Evolutionary conservation across 1,140 invertebrate species (phyloP).

Genomic region (Drosophila grimshawi): DNA sequence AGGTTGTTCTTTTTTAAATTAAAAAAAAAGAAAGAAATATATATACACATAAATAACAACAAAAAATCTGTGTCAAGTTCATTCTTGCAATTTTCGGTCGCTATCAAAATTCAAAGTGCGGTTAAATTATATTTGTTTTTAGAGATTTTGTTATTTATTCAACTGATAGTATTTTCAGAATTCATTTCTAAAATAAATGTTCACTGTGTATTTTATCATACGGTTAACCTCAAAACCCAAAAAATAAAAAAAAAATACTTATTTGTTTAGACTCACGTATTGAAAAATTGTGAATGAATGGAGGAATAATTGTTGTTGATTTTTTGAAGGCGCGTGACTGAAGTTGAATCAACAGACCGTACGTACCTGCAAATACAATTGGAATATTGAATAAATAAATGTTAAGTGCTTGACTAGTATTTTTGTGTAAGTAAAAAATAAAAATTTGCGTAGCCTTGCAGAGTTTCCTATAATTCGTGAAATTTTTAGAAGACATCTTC

Average conservation of each 20-base stretch:
- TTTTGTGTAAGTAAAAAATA: conserved; percentile 18
- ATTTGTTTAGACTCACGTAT: conserved; percentile 52
- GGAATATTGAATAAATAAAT: conserved; percentile 54
- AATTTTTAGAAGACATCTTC: too few species aligned
- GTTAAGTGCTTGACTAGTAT: conserved; percentile 69
- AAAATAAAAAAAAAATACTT: conserved; percentile 12
- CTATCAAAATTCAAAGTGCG: conserved; percentile 54
- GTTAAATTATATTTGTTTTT: conserved; percentile 11
- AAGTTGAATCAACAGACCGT: conserved; percentile 34
- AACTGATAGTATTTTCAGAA: conserved; percentile 36
- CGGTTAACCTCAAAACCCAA: conserved; percentile 1
- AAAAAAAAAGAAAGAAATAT: too few species aligned
- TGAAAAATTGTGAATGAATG: conserved; percentile 37
- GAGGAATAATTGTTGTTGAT: conserved; percentile 5
- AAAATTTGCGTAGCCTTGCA: too few species aligned
- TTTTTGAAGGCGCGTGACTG: conserved; percentile 5
- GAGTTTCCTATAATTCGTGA: too few species aligned
- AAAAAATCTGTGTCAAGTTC: conserved; percentile 68
- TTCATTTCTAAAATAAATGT: conserved; percentile 39
- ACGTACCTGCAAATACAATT: conserved; percentile 68
- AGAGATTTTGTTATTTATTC: conserved; percentile 52
- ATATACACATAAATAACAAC: background rate
- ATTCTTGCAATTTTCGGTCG: conserved; percentile 41
- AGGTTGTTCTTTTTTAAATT: background rate
- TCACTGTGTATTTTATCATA: conserved; percentile 49